Evolutionary conservation across 2,888 invertebrate genomes (phyloP), one percentile per base, ranked within the genome.

Genomic region (Zonitis immaculata): DNA sequence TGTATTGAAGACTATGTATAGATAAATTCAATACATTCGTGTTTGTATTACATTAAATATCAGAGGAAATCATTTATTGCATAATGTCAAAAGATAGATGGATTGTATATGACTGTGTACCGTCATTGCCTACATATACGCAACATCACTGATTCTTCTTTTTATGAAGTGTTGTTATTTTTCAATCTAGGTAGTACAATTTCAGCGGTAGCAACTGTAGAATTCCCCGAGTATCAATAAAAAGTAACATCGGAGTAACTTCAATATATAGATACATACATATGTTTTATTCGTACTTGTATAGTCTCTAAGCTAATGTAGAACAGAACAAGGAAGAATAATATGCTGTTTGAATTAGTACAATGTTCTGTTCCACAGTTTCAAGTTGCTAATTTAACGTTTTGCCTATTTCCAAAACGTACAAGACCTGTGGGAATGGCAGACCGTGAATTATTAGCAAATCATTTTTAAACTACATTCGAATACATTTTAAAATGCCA

Each of bases 401-500:
- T 52, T 55, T 50, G 44, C 51, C 56, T 39, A 58, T n/a, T 56
- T 58, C 53, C 51, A 51, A 58, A 56, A 56, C 49, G 56, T 58
- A 58, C 56, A 54, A 39, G 32, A 48, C 58, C 52, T 16, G 8
- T 1, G 52, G 52, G 56, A 56, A 32, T 22, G n/a, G 25, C 46
- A n/a, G n/a, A 42, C 51, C 26, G 56, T 58, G 55, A 58, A 58
- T 58, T 58, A 58, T 58, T 58, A 56, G 56, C 54, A 51, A 56
- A 47, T 49, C 56, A 45, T 56, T 58, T n/a, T 59, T 58, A 53
- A 56, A 59, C 57, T 58, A 52, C 59, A 60, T 52, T 52, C 52
- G 51, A 51, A 52, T 52, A 53, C 54, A 53, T 51, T 48, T 52
- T 12, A 43, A 47, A 46, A 48, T n/a, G 18, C 44, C 51, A 47